Evolutionary conservation across 2,797 vertebrate genomes (phyloP), one percentile per base, ranked within the genome.

Genomic region (Danionella dracula): DNA sequence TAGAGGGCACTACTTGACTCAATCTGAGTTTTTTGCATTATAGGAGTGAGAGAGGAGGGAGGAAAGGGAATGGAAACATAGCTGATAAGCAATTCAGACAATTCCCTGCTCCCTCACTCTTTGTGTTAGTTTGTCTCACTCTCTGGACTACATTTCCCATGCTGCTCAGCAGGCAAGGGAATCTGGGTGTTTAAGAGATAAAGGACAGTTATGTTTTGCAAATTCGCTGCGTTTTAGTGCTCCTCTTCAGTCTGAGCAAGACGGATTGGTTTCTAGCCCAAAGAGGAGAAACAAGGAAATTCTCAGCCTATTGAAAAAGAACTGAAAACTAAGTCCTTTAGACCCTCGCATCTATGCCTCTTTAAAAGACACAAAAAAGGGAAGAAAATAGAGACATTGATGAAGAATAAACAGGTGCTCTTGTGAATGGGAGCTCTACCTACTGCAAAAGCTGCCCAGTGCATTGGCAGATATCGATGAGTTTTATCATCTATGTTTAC

Each of bases 401-500:
- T 76, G 45, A 66, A 61, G 3, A 53, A 49, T 42, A 60, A 55
- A 19, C 65, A 54, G 19, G 44, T 50, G 40, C 51, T 78, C 73
- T 73, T 68, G n/a, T 45, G 31, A 58, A 9, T 2, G 68, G 81
- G 60, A 79, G 71, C 77, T 77, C 65, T 54, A 73, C 87, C 81
- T 81, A 81, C 81, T 78, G 70, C 78, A 83, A 81, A 85, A 86
- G 80, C 83, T 84, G 83, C 81, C 78, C 84, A 84, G 81, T 82
- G 80, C 84, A 81, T 82, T 79, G 83, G 87, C 84, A 88, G 84
- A 90, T 94, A 94, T 96, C 87, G 94, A 96, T 96, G 94, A 96
- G 94, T 96, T 96, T 94, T 96, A 96, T 96, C 94, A 96, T 96
- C 93, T 92, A 83, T 87, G 87, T 90, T 90, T 90, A 83, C 82